Conservation (phyloP, 2,113 vertebrate genomes). For the Crotalus helleri region DNA sequence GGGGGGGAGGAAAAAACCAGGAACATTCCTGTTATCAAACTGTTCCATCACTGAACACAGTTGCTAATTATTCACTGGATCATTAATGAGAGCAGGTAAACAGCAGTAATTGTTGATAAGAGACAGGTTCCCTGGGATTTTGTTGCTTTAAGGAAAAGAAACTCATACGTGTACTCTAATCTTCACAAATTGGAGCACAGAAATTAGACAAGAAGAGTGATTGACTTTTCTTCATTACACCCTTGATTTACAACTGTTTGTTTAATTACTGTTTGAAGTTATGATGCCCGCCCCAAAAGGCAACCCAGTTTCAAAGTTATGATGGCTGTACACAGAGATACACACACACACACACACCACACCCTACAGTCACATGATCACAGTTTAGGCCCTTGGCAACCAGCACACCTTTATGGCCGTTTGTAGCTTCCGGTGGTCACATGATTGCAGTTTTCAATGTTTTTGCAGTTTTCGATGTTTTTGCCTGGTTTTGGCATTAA, state of each 20-base stretch:
- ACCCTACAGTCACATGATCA: neutral
- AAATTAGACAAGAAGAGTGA: constrained; percentile 48
- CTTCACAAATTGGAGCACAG: constrained; percentile 50
- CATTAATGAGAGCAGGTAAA: constrained; percentile 52
- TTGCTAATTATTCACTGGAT: constrained; percentile 46
- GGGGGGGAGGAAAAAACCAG: neutral
- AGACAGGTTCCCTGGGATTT: constrained; percentile 49
- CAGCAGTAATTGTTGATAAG: constrained; percentile 58
- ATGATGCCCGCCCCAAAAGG: neutral
- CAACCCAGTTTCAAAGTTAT: neutral
- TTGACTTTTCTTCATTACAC: constrained; percentile 31
- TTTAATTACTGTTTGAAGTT: neutral
- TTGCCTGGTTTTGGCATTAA: neutral
- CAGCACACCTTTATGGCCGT: neutral
- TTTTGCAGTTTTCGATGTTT: neutral
- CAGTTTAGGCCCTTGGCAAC: neutral
- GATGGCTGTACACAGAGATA: neutral
- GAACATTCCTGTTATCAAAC: constrained; percentile 39
- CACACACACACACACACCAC: too few species aligned
- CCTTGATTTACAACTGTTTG: neutral
- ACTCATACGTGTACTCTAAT: constrained; percentile 34
- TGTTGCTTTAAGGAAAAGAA: constrained; percentile 49
- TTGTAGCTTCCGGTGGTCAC: neutral
- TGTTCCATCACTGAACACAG: constrained; percentile 29
- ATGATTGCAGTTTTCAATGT: neutral